phyloP scores from a whole-genome alignment of 2,888 invertebrate species.

The Synergus japonicus region DNA sequence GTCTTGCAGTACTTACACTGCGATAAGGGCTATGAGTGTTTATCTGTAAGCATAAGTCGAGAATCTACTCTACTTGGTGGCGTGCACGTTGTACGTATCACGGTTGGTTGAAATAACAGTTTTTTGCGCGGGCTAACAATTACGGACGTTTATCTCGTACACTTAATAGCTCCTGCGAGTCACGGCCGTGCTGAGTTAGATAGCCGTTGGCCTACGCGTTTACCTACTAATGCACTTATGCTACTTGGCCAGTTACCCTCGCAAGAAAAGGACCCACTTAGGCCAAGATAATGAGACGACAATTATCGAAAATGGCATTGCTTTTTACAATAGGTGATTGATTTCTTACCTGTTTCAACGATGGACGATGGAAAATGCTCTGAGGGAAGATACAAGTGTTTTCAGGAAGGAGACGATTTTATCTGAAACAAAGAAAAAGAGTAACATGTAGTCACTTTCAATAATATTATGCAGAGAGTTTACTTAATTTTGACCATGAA shows the following conservation, averaged over 20 bases:
- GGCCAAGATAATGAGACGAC: constrained; percentile 32
- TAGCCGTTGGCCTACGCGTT: constrained; percentile 50
- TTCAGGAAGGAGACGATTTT: neutral
- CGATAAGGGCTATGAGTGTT: constrained; percentile 1
- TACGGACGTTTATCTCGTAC: constrained; percentile 55
- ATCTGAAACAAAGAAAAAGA: neutral
- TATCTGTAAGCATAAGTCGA: neutral
- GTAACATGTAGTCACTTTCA: neutral
- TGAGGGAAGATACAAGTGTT: neutral
- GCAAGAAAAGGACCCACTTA: constrained; percentile 39
- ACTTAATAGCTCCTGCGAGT: constrained; percentile 54
- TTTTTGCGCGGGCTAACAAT: constrained; percentile 57
- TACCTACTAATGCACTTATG: constrained; percentile 41
- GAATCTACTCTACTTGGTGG: constrained; percentile 21
- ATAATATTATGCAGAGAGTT: too few species aligned
- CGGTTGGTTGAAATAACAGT: constrained; percentile 56
- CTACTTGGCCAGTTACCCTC: constrained; percentile 34
- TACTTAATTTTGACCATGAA: too few species aligned
- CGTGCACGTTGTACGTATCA: constrained; percentile 45
- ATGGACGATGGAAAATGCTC: neutral
- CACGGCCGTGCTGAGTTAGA: constrained; percentile 51
- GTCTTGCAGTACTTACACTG: neutral
- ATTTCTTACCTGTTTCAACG: constrained; percentile 20
- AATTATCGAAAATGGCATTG: constrained; percentile 29
- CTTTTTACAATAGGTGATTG: constrained; percentile 23